Base-by-base conservation (phyloP, 2,113 vertebrate genomes). In the Artemisiospiza belli region DNA sequence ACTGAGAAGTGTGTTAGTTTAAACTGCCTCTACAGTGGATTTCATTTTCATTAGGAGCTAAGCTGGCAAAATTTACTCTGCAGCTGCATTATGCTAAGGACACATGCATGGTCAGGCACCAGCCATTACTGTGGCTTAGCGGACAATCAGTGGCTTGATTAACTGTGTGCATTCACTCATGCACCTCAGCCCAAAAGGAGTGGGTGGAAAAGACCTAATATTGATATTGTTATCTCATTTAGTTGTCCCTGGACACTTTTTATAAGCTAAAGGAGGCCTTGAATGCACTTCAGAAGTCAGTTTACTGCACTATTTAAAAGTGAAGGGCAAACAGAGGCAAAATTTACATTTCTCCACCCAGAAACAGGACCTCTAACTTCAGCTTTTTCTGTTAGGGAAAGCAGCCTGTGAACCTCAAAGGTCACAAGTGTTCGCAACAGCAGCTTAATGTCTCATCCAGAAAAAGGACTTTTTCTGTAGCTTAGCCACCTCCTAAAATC, bases 111-210 rank as follows among this genome's bases (percentile, higher is more conserved):
- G 35, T 94, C 92, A 96, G 92, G 92, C 83, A 94, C 80, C 5
- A 3, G 6, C 89, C 92, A 95, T 97, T 94, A 87, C 76, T 0
- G 1, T 52, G 72, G 72, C 73, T 97, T 95, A 94, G 88, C 86
- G 89, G 83, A 89, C 81, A 92, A 93, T 95, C 89, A 90, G 92
- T 49, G 90, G 47, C 83, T 84, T 96, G 95, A 95, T 93, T 93
- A 95, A 94, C 89, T 89, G 83, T 49, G 35, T 91, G 91, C 93
- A 92, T 93, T 96, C 83, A 96, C 76, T 92, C 86, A 39, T 37
- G 41, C 61, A 92, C 64, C 86, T 85, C 63, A 90, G 27, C 5
- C 58, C 52, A 64, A 95, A 89, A 92, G 61, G 37, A 90, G 15
- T 5, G 6, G 15, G 52, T 83, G 49, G 79, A 94, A 95, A 75